phyloP scores from a whole-genome alignment of 2,888 invertebrate genomes.

The Nudaria mundana region DNA sequence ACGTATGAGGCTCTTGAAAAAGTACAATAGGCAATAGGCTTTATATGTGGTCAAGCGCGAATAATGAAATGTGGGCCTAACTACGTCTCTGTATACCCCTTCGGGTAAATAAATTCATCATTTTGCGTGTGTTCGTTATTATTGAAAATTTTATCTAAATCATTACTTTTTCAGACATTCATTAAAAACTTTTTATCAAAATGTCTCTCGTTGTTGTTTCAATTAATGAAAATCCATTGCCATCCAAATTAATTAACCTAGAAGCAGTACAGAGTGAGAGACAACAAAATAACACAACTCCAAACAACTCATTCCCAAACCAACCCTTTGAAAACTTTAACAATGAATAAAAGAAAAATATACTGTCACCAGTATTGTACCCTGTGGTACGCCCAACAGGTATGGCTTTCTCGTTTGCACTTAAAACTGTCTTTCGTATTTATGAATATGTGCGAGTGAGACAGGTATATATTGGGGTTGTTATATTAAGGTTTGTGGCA shows the following conservation, averaged over 20 bases:
- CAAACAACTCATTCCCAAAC: constrained; percentile 26
- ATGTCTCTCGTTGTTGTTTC: constrained; percentile 2
- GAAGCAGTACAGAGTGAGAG: constrained; percentile 21
- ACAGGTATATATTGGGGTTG: constrained; percentile 15
- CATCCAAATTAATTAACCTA: constrained; percentile 36
- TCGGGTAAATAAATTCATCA: too few relatives aligned
- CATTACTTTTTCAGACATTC: too few relatives aligned
- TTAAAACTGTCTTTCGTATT: constrained; percentile 11
- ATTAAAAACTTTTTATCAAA: too few relatives aligned
- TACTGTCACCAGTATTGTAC: constrained; percentile 29
- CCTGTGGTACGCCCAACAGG: constrained; percentile 36
- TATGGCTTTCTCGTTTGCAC: constrained; percentile 28
- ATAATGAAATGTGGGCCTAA: too few relatives aligned
- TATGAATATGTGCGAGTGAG: constrained; percentile 24
- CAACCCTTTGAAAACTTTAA: constrained; percentile 38
- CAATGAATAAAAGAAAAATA: constrained; percentile 36
- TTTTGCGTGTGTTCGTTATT: too few relatives aligned
- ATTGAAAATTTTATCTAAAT: too few relatives aligned
- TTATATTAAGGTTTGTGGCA: constrained; percentile 18
- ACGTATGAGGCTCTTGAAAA: too few relatives aligned
- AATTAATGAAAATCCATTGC: constrained; percentile 23
- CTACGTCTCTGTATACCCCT: too few relatives aligned
- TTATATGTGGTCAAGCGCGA: too few relatives aligned
- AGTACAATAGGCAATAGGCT: too few relatives aligned
- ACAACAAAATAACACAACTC: constrained; percentile 30